A percentile compares a stretch with the other conserved stretches of the same genome.
These are phyloP conservation scores for Mongoloraphidia duomilia DNA, from an alignment of 2,888 invertebrate genomes.

Conservation along the genomic window DNA sequence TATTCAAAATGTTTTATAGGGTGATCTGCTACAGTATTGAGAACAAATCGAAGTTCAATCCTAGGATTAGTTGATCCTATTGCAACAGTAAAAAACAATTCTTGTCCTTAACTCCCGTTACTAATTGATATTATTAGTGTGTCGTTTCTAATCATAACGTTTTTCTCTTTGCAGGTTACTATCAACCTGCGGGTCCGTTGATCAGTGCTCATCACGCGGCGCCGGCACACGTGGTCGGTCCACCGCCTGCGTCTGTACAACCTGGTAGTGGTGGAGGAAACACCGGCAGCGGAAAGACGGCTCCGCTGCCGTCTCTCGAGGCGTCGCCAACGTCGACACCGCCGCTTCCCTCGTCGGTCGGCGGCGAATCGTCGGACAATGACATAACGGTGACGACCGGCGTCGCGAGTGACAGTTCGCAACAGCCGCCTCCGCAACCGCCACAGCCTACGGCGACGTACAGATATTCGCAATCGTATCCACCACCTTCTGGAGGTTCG, in stretches of 20 bases:
- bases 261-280: conserved; percentile 35
- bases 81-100: no score
- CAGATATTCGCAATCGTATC: conserved; percentile 36
- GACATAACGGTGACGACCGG: conserved; percentile 28
- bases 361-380: conserved; percentile 30
- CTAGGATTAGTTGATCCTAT: no score
- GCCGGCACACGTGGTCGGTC: conserved; percentile 3
- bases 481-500: conserved; percentile 26
- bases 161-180: conserved; percentile 52
- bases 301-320: conserved; percentile 31
- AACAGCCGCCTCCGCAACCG: conserved; percentile 31
- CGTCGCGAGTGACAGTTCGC: conserved; percentile 32
- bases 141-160: no score
- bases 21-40: no score
- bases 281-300: conserved; percentile 27
- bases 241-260: conserved; percentile 24
- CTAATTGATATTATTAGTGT: no score
- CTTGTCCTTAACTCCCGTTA: no score
- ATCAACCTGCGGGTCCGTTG: conserved; percentile 84
- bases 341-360: conserved; percentile 32
- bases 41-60: no score
- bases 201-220: conserved; percentile 47
- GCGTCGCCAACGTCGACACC: conserved; percentile 35
- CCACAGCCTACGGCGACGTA: conserved; percentile 35
- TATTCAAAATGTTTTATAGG: no score